These are phyloP conservation scores for Scolopax rusticola DNA, from an alignment of 2,797 vertebrate genomes.

Conservation along the genomic window DNA sequence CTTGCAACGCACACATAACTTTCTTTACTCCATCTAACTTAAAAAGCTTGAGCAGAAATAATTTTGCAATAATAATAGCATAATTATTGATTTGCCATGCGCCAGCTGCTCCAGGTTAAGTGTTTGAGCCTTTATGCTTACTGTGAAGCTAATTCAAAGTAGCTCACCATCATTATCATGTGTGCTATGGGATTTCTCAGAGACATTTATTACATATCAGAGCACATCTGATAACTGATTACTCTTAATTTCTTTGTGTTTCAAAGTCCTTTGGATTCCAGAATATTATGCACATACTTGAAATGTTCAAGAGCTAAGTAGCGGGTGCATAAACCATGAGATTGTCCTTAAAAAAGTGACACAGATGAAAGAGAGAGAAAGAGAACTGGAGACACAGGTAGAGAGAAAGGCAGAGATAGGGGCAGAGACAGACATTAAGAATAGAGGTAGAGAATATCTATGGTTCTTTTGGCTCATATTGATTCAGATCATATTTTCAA, in stretches of 20 bases:
- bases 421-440: neutral
- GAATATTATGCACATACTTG: neutral
- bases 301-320: neutral
- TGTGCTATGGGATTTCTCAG: neutral
- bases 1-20: neutral
- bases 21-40: neutral
- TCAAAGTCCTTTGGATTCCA: neutral
- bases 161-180: neutral
- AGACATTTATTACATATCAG: neutral
- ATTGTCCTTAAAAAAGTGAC: neutral
- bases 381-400: neutral
- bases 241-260: neutral
- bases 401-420: neutral
- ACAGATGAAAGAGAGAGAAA: neutral
- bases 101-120: conserved; percentile 36
- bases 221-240: neutral
- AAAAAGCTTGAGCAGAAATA: neutral
- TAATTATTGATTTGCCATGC: conserved; percentile 42
- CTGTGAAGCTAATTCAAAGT: conserved; percentile 12
- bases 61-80: neutral
- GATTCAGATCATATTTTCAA: neutral
- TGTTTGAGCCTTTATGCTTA: neutral
- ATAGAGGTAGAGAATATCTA: neutral
- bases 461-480: neutral
- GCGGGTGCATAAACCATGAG: neutral